phyloP scores from a whole-genome alignment of 2,888 invertebrate species.

The Diaprepes abbreviatus region DNA sequence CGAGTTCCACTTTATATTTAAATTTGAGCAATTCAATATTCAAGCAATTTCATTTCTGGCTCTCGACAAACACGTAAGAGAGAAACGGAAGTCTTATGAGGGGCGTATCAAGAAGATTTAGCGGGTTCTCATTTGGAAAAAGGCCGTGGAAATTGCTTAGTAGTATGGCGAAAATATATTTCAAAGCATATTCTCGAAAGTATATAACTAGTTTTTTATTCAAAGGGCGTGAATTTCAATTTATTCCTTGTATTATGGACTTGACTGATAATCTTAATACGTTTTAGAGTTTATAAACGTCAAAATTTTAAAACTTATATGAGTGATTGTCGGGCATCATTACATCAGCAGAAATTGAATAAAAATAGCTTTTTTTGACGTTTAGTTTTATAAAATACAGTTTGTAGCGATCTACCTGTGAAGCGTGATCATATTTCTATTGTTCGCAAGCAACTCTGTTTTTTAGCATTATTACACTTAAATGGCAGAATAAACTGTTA shows the following conservation, averaged over 20 bases:
- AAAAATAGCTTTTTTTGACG: too few species aligned
- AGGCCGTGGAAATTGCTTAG: conserved; percentile 23
- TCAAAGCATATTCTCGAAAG: conserved; percentile 3
- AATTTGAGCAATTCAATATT: conserved; percentile 67
- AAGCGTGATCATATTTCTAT: too few species aligned
- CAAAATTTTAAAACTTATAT: too few species aligned
- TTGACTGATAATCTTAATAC: conserved; percentile 3
- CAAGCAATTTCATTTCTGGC: conserved; percentile 66
- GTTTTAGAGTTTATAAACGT: not conserved
- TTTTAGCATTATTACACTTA: too few species aligned
- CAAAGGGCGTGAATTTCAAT: conserved; percentile 7
- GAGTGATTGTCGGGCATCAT: too few species aligned
- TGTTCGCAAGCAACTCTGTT: too few species aligned
- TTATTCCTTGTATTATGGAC: not conserved
- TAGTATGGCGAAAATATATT: conserved; percentile 10
- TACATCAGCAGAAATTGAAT: too few species aligned
- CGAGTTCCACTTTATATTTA: conserved; percentile 68
- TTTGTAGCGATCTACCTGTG: too few species aligned
- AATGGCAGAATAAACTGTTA: too few species aligned
- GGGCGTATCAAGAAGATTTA: conserved; percentile 45
- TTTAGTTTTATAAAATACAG: too few species aligned
- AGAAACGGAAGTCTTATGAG: conserved; percentile 59
- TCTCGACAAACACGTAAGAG: conserved; percentile 54
- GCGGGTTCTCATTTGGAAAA: conserved; percentile 31
- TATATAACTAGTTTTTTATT: conserved; percentile 14